Percentiles rank a stretch among this genome's conserved stretches.
Conservation (phyloP, 1,140 invertebrate species). For the Drosophila biarmipes region DNA sequence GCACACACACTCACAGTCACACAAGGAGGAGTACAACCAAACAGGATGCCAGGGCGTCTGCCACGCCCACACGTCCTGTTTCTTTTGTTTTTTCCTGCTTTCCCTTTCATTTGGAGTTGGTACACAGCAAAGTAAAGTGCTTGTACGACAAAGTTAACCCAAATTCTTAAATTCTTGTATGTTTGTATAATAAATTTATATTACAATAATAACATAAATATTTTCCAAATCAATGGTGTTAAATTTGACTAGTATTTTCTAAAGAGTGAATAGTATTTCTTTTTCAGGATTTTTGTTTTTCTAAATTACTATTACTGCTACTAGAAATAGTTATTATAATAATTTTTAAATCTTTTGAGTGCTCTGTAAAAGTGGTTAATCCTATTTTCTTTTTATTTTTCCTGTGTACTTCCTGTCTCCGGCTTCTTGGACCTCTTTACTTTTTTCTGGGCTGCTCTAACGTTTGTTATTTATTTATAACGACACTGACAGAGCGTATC, state of each 20-base stretch:
- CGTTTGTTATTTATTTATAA: conserved; percentile 83
- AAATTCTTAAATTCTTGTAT: neutral
- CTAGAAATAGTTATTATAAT: too few relatives aligned
- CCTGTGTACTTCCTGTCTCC: conserved; percentile 29
- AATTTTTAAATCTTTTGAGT: too few relatives aligned
- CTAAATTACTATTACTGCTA: too few relatives aligned
- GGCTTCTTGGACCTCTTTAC: conserved; percentile 26
- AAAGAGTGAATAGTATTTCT: too few relatives aligned
- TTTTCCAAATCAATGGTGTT: too few relatives aligned
- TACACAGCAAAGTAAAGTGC: conserved; percentile 28
- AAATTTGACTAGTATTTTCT: too few relatives aligned
- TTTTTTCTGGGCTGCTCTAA: conserved; percentile 55
- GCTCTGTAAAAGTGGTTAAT: too few relatives aligned
- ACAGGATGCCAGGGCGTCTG: conserved; percentile 41
- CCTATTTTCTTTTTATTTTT: neutral
- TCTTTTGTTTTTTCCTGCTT: conserved; percentile 35
- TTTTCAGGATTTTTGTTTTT: too few relatives aligned
- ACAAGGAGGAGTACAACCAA: conserved; percentile 17
- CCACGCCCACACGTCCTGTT: conserved; percentile 61
- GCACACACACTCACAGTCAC: conserved; percentile 27
- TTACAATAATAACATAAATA: too few relatives aligned
- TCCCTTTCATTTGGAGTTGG: conserved; percentile 45
- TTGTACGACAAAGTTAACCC: neutral
- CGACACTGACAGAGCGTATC: conserved; percentile 69
- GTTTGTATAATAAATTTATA: too few relatives aligned